Evolutionary conservation across 2,113 vertebrate species (phyloP).

Genomic region (Paramormyrops kingsleyae): DNA sequence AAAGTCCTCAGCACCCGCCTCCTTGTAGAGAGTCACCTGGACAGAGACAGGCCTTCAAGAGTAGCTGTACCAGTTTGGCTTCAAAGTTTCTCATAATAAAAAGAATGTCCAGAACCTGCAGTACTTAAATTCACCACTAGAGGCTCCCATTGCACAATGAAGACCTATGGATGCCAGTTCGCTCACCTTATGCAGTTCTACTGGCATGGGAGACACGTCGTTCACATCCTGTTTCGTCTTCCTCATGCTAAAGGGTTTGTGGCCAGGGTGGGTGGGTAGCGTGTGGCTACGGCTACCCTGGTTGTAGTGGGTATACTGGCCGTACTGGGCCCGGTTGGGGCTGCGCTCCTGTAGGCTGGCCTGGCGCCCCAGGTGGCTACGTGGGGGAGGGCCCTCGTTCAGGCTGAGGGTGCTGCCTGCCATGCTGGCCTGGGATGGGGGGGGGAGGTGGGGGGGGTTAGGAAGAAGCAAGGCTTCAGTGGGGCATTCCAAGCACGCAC

Average conservation of each 20-base stretch:
- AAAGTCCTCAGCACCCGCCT: conserved; percentile 84
- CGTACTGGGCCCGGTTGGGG: conserved; percentile 75
- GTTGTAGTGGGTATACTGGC: conserved; percentile 80
- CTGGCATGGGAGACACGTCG: conserved; percentile 90
- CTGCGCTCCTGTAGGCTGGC: conserved; percentile 95
- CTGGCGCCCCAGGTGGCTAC: conserved; percentile 85
- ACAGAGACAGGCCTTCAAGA: not conserved
- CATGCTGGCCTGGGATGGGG: conserved; percentile 83
- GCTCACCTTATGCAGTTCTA: conserved; percentile 92
- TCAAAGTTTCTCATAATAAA: not conserved
- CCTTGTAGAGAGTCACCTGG: conserved; percentile 86
- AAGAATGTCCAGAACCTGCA: not conserved
- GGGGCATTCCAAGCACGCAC: not conserved
- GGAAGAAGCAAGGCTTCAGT: not conserved
- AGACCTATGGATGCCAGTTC: too few species aligned
- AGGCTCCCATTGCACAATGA: not conserved
- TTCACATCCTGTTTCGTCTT: conserved; percentile 95
- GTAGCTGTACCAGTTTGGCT: not conserved
- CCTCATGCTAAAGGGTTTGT: conserved; percentile 82
- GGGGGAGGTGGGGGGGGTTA: not conserved
- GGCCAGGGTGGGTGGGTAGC: conserved; percentile 87
- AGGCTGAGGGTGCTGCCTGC: conserved; percentile 91
- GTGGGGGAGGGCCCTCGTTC: conserved; percentile 80
- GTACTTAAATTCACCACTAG: not conserved
- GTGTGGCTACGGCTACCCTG: conserved; percentile 92